Percentiles rank a stretch among this genome's conserved stretches.
Conservation (phyloP, 2,113 vertebrate species). For the Clarias magur region DNA sequence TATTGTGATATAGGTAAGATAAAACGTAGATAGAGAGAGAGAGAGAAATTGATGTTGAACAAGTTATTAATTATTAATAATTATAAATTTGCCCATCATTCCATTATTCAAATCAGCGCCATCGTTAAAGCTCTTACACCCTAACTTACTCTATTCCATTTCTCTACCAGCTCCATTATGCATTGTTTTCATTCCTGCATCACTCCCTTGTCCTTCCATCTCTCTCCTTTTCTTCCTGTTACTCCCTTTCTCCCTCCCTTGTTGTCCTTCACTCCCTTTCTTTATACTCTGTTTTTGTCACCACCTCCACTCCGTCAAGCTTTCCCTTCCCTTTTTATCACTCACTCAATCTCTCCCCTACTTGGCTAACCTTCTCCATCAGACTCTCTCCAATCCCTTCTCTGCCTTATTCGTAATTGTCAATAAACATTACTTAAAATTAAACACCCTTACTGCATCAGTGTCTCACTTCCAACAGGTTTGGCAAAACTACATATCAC, state of each 20-base stretch:
- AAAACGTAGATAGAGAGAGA: not conserved
- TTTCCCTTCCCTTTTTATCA: not conserved
- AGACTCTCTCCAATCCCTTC: not conserved
- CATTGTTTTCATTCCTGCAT: not conserved
- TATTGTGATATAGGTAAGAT: no score
- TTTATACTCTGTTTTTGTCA: not conserved
- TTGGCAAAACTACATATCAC: not conserved
- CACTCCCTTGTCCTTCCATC: not conserved
- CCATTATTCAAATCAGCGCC: not conserved
- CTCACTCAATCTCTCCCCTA: not conserved
- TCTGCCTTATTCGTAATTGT: not conserved
- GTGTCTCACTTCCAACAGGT: not conserved
- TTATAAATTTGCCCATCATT: not conserved
- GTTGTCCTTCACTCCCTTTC: not conserved
- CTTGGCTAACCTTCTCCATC: not conserved
- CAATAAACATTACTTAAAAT: not conserved
- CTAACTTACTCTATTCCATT: not conserved
- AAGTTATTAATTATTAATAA: not conserved
- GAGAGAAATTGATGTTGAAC: not conserved
- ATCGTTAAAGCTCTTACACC: not conserved
- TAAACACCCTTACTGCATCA: not conserved
- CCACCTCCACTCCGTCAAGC: not conserved
- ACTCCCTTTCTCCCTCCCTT: not conserved
- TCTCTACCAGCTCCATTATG: not conserved
- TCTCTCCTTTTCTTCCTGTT: not conserved